Evolutionary conservation across 1,140 invertebrate species (phyloP), one percentile per base, ranked within the genome.

Genomic region (Aphaenogaster floridana): DNA sequence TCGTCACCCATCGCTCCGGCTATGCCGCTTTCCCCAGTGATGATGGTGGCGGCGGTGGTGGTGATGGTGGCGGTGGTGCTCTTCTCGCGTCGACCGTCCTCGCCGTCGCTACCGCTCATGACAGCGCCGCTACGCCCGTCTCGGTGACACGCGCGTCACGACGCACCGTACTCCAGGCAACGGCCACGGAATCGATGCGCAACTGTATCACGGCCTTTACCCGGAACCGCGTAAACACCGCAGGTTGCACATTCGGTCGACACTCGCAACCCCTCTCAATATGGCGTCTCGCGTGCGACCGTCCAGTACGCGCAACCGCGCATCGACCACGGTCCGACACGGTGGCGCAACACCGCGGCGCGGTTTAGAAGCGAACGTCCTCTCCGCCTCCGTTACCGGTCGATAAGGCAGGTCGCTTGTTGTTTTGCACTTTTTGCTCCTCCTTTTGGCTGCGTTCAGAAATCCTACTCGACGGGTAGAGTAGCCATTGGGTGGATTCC

Each of bases 1-100:
- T 95, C 94, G 85, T 87, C 78, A 68, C 91, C 94, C 93, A 95
- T 95, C 81, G 89, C 88, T 69, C 9, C 64, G n/a, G 87, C 84
- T 74, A 76, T 76, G 87, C 80, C 86, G 42, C 72, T 86, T 88
- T 92, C 85, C 64, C 59, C 89, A 63, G 72, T 57, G 78, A 34
- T 28, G 50, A 34, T 74, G 69, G 48, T 17, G 69, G 48, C n/a
- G 21, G 9, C 34, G 71, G 36, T 8, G 50, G 7, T 28, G 39
- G 13, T 52, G 17, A 42, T n/a, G 15, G 17, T 28, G 57, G 39
- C 8, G 59, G 15, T 48, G 48, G 9, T 69, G 8, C 13, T 90
- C 74, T 76, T 90, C 71, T 93, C 88, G 66, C 90, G 88, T 77
- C 91, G 90, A 85, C 61, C 90, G 63, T 92, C 89, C 61, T 89